Percentiles rank a stretch among this genome's conserved stretches.
Conservation (phyloP, 2,113 vertebrate species). For the Catharus fuscescens region DNA sequence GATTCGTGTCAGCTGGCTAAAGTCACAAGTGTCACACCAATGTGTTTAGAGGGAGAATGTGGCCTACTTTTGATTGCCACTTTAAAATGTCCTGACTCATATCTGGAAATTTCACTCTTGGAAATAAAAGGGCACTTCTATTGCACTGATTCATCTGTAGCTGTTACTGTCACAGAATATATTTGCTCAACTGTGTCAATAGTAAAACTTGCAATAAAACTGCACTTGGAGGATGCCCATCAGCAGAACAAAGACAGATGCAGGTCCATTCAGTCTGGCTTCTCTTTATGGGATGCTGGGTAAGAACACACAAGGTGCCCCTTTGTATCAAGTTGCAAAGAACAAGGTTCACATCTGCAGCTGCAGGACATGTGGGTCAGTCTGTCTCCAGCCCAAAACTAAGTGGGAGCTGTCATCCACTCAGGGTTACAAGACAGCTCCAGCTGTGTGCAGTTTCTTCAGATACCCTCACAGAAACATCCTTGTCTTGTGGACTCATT, state of each 20-base stretch:
- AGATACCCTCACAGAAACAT: not conserved
- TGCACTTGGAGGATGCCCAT: not conserved
- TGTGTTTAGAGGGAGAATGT: not conserved
- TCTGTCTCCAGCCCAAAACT: not conserved
- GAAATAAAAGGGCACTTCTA: not conserved
- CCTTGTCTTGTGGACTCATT: rapidly evolving
- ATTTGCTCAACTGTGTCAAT: not conserved
- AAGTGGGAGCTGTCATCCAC: not conserved
- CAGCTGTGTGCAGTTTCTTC: not conserved
- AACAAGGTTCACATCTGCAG: not conserved
- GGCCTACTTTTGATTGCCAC: not conserved
- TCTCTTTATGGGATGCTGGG: not conserved
- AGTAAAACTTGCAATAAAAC: not conserved
- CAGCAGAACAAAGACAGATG: not conserved
- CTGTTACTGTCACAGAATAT: not conserved
- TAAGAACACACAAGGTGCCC: not conserved
- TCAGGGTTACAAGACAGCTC: not conserved
- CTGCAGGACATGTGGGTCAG: not conserved
- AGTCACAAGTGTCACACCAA: not conserved
- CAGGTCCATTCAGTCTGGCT: not conserved
- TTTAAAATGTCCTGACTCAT: not conserved
- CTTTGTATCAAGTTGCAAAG: not conserved
- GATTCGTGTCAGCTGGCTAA: not conserved
- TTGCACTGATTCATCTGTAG: not conserved
- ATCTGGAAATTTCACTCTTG: not conserved